Evolutionary conservation across 2,797 vertebrate species (phyloP).

Genomic region (Ataeniobius toweri): DNA sequence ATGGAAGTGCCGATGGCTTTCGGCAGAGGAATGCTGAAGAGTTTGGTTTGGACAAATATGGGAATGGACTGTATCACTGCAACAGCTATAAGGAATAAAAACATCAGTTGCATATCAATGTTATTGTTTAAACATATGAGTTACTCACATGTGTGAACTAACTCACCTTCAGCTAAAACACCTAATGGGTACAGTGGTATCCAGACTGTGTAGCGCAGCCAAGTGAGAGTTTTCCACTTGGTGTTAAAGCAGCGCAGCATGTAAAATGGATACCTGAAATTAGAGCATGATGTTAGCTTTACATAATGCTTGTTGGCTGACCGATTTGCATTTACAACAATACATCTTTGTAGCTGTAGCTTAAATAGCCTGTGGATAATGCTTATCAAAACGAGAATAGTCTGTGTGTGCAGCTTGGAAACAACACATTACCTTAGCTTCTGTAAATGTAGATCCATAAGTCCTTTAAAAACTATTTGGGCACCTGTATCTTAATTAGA

Average conservation of each 20-base stretch:
- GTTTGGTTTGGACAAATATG: constrained; percentile 87
- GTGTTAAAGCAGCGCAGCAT: constrained; percentile 91
- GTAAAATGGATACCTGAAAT: constrained; percentile 93
- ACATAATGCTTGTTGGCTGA: neutral
- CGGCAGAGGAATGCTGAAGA: constrained; percentile 88
- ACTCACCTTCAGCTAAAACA: constrained; percentile 90
- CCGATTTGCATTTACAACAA: neutral
- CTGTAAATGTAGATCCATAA: neutral
- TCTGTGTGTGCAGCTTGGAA: neutral
- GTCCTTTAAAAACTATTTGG: neutral
- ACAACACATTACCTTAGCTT: neutral
- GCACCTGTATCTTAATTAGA: neutral
- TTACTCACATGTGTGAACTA: neutral
- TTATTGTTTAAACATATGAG: neutral
- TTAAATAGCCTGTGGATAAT: neutral
- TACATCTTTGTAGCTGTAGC: neutral
- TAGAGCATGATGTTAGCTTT: neutral
- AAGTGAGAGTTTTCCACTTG: constrained; percentile 93
- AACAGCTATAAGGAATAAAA: constrained; percentile 79
- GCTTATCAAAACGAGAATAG: neutral
- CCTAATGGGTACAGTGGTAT: constrained; percentile 94
- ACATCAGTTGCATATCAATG: neutral
- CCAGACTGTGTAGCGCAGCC: constrained; percentile 94
- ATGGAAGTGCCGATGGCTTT: constrained; percentile 84
- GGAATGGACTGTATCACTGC: constrained; percentile 91